Evolutionary conservation across 2,888 invertebrate genomes (phyloP).

Genomic region (Scaptomyza polygonia): DNA sequence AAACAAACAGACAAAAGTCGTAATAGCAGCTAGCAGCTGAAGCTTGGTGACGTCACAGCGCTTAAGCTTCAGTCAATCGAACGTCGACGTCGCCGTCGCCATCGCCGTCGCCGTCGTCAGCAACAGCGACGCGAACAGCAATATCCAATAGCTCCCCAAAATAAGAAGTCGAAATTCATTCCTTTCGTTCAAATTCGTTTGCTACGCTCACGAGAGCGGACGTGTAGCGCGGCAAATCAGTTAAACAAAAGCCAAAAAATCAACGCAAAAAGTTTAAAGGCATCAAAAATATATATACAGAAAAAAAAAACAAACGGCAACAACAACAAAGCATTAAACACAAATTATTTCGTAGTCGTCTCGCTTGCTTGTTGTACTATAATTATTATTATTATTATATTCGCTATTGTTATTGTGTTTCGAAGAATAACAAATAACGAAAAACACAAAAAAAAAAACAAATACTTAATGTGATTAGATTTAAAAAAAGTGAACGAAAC

Average conservation of each 20-base stretch:
- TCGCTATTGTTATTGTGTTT: constrained; percentile 45
- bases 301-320: constrained; percentile 19
- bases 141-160: constrained; percentile 80
- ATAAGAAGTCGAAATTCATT: constrained; percentile 81
- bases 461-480: constrained; percentile 37
- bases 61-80: constrained; percentile 37
- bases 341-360: constrained; percentile 48
- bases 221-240: constrained; percentile 80
- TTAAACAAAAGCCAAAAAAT: constrained; percentile 43
- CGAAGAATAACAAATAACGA: constrained; percentile 30
- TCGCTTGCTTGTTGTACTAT: constrained; percentile 20
- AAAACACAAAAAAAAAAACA: no score
- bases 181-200: constrained; percentile 81
- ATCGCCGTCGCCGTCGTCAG: no score
- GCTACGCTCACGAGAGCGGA: constrained; percentile 83
- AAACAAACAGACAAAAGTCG: constrained; percentile 19
- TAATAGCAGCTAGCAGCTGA: constrained; percentile 27
- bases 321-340: constrained; percentile 25
- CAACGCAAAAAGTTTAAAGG: constrained; percentile 23
- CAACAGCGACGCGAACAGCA: constrained; percentile 55
- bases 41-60: constrained; percentile 67
- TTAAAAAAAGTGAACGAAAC: constrained; percentile 34
- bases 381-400: background rate
- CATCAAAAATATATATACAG: constrained; percentile 45
- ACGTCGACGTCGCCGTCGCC: constrained; percentile 25